phyloP scores from a whole-genome alignment of 2,797 vertebrate genomes.

The Hemitrygon akajei region DNA sequence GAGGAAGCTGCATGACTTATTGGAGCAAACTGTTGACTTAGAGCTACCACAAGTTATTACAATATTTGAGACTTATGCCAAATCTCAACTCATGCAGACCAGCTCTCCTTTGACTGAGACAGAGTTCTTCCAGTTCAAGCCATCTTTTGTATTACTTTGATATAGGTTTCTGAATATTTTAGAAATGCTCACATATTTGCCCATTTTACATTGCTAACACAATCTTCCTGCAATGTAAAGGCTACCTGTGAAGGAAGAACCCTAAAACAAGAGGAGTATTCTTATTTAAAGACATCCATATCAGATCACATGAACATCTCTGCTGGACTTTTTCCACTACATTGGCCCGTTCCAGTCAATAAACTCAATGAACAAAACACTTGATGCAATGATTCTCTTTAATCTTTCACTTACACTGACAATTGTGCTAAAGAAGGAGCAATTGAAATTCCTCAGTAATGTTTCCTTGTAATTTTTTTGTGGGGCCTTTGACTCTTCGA shows the following conservation, averaged over 20 bases:
- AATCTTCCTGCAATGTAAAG: background rate
- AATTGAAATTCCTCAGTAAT: slow-evolving; percentile 17
- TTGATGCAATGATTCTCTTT: background rate
- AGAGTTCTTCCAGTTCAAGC: background rate
- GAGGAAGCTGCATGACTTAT: background rate
- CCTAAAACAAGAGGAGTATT: background rate
- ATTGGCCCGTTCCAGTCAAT: background rate
- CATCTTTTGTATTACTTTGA: background rate
- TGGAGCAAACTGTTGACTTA: background rate
- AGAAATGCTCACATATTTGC: background rate
- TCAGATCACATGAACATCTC: background rate
- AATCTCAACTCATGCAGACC: background rate
- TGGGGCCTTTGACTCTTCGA: background rate
- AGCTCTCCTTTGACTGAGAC: background rate
- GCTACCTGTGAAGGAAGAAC: background rate
- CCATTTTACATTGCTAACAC: background rate
- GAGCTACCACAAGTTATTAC: background rate
- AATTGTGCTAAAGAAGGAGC: background rate
- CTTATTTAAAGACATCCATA: background rate
- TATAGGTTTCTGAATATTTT: background rate
- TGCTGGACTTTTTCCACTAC: background rate
- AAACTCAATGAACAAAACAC: slow-evolving; percentile 1
- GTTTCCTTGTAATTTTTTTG: slow-evolving; percentile 23
- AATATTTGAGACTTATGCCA: background rate
- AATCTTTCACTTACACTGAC: background rate